Evolutionary conservation across 2,888 invertebrate species (phyloP).

Genomic region (Aphidius colemani): DNA sequence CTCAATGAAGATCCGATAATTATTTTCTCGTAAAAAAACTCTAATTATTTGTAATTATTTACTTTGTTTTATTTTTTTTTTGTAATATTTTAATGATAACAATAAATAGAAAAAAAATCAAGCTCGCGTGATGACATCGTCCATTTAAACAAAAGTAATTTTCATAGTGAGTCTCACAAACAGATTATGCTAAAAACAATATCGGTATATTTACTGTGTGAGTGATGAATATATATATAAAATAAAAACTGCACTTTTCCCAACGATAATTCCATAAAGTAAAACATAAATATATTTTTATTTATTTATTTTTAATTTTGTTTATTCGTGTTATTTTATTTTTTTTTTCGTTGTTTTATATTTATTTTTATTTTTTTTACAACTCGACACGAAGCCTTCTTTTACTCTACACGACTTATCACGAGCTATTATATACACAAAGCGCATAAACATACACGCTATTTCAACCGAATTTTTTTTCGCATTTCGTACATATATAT

Average conservation of each 20-base stretch:
- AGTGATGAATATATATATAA: not conserved
- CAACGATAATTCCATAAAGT: slow-evolving; percentile 3
- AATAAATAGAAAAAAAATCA: slow-evolving; percentile 6
- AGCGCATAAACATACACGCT: slow-evolving; percentile 21
- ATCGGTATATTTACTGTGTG: slow-evolving; percentile 25
- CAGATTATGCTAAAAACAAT: slow-evolving; percentile 26
- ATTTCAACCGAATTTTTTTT: slow-evolving; percentile 6
- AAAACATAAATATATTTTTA: not conserved
- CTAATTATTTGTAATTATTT: too few relatives aligned
- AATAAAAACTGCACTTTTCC: not conserved
- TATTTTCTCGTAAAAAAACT: too few relatives aligned
- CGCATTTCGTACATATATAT: not conserved
- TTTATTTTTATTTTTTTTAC: slow-evolving; percentile 15
- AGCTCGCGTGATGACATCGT: slow-evolving; percentile 34
- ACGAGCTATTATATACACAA: slow-evolving; percentile 16
- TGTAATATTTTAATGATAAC: slow-evolving; percentile 1
- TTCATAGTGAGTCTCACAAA: slow-evolving; percentile 31
- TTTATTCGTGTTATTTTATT: too few relatives aligned
- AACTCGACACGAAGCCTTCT: slow-evolving; percentile 30
- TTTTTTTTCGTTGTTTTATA: slow-evolving; percentile 17
- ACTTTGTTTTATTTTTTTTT: not conserved
- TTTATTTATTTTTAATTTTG: too few relatives aligned
- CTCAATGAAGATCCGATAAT: not conserved
- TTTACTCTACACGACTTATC: slow-evolving; percentile 28
- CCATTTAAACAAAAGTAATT: slow-evolving; percentile 36